These are phyloP conservation scores for Rhinogobio ventralis DNA, from an alignment of 2,797 vertebrate species.

Conservation along the genomic window DNA sequence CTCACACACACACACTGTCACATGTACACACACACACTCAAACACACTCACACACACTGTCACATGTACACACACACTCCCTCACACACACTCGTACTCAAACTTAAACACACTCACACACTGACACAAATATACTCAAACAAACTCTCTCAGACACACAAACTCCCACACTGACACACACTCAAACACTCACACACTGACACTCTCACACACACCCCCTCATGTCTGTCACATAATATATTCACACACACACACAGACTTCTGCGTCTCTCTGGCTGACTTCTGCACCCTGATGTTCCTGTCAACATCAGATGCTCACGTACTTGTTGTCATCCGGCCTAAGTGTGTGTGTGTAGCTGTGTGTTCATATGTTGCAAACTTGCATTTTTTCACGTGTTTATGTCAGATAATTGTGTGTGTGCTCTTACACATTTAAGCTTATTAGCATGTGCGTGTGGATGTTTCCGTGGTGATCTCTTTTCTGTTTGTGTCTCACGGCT, in stretches of 20 bases:
- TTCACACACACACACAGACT: constrained; percentile 9
- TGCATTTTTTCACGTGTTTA: background rate
- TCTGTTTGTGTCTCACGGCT: constrained; percentile 75
- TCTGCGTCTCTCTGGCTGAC: constrained; percentile 71
- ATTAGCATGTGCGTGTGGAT: constrained; percentile 21
- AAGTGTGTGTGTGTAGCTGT: constrained; percentile 45
- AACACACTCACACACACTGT: background rate
- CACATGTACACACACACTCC: too few relatives aligned
- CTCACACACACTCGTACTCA: background rate
- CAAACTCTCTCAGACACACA: too few relatives aligned
- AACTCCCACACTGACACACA: too few relatives aligned
- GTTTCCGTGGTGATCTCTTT: constrained; percentile 41
- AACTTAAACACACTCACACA: too few relatives aligned
- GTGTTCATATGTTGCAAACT: constrained; percentile 22
- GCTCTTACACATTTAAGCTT: background rate
- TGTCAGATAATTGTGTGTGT: background rate
- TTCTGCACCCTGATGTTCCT: constrained; percentile 67
- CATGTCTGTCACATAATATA: too few relatives aligned
- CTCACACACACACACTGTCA: background rate
- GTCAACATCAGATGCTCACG: constrained; percentile 75
- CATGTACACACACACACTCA: background rate
- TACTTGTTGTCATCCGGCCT: constrained; percentile 66
- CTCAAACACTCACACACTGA: background rate
- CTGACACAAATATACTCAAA: background rate
- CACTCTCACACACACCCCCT: constrained; percentile 8